These are phyloP conservation scores for Bothrops jararaca DNA, from an alignment of 2,113 vertebrate species.

Conservation along the genomic window DNA sequence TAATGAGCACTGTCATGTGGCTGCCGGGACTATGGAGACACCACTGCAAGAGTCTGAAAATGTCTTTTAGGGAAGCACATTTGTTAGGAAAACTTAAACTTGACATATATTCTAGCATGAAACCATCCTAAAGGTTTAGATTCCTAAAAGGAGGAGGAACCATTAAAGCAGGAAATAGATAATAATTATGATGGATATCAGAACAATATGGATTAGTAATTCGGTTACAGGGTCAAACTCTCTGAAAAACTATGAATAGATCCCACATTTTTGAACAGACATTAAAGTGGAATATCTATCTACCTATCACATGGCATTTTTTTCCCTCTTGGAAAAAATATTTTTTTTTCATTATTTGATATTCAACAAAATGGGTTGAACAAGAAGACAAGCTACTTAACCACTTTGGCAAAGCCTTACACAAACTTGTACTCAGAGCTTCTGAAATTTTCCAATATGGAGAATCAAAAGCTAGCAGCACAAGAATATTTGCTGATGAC, in stretches of 20 bases:
- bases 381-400: neutral
- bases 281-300: neutral
- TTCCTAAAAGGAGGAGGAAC: neutral
- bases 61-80: neutral
- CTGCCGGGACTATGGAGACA: neutral
- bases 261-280: neutral
- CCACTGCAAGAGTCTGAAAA: neutral
- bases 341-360: neutral
- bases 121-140: neutral
- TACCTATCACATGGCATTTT: neutral
- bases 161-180: neutral
- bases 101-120: neutral
- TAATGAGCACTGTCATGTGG: neutral
- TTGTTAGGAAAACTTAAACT: neutral
- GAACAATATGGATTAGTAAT: neutral
- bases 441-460: neutral
- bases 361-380: neutral
- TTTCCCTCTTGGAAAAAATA: neutral
- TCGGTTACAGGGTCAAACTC: neutral
- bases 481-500: neutral
- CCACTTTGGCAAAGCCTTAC: neutral
- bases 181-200: neutral
- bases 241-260: neutral
- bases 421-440: neutral
- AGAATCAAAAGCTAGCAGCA: neutral